Conservation (phyloP, 2,113 vertebrate species). For the Centrocercus urophasianus region DNA sequence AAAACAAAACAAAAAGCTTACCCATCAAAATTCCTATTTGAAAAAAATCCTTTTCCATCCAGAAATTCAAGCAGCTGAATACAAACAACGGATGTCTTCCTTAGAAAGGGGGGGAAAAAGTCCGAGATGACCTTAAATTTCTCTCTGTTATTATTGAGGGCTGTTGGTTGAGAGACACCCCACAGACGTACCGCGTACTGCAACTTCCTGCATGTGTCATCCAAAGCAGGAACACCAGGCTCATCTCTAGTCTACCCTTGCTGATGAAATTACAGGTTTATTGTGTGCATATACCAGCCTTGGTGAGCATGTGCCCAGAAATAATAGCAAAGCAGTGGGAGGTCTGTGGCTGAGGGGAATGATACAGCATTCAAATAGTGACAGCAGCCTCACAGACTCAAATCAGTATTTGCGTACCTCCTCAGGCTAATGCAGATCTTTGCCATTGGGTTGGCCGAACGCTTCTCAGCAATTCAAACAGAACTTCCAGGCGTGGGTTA, state of each 20-base stretch:
- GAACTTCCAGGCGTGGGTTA: neutral
- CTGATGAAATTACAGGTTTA: conserved; percentile 53
- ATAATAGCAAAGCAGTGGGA: conserved; percentile 10
- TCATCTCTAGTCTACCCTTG: neutral
- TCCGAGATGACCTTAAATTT: neutral
- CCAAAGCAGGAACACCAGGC: neutral
- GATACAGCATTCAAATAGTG: neutral
- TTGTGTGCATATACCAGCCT: neutral
- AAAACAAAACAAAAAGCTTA: conserved; percentile 51
- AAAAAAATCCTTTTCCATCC: neutral
- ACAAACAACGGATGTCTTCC: neutral
- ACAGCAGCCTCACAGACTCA: neutral
- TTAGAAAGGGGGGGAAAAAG: neutral
- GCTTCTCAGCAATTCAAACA: neutral
- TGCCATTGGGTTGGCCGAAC: neutral
- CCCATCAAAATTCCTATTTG: conserved; percentile 32
- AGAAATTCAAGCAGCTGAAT: conserved; percentile 14
- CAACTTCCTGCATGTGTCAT: neutral
- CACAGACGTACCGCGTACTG: neutral
- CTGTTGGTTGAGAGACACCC: neutral
- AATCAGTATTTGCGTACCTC: neutral
- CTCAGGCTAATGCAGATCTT: neutral
- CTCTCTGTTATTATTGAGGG: neutral
- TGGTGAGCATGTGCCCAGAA: neutral
- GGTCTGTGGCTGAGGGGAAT: neutral